Evolutionary conservation across 2,888 invertebrate species (phyloP).

Genomic region (Cheilosia variabilis): DNA sequence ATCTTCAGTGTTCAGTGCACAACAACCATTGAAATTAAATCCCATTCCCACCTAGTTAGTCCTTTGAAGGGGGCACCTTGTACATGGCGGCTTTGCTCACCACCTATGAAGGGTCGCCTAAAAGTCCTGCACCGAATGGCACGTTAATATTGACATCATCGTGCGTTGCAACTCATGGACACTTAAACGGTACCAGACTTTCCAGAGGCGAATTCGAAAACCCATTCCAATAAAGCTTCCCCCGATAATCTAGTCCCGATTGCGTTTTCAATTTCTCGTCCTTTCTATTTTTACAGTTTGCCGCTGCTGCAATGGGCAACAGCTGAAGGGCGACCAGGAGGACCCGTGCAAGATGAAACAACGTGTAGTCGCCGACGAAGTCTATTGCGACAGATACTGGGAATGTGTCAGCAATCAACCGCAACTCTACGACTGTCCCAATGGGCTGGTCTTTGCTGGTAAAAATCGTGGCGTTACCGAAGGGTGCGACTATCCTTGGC

Average conservation of each 20-base stretch:
- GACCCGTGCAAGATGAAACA: conserved; percentile 93
- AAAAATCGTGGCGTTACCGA: conserved; percentile 94
- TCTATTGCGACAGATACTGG: conserved; percentile 92
- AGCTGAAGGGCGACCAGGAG: conserved; percentile 84
- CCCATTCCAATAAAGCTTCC: conserved; percentile 39
- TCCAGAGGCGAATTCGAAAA: conserved; percentile 31
- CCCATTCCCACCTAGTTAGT: too few species aligned
- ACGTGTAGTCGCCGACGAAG: conserved; percentile 90
- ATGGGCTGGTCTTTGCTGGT: conserved; percentile 94
- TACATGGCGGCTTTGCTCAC: not conserved
- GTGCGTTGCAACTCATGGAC: conserved; percentile 1
- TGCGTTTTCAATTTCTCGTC: conserved; percentile 43
- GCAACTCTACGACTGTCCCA: conserved; percentile 94
- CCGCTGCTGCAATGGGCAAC: conserved; percentile 72
- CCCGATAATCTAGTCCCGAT: conserved; percentile 35
- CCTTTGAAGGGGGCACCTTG: not conserved
- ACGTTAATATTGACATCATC: conserved; percentile 51
- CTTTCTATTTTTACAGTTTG: conserved; percentile 31
- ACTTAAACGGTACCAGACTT: conserved; percentile 41
- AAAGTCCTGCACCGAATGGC: conserved; percentile 39
- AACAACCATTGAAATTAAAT: too few species aligned
- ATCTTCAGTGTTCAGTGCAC: too few species aligned
- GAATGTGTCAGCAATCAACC: conserved; percentile 93
- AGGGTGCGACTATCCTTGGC: conserved; percentile 95
- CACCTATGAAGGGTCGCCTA: not conserved